phyloP scores from a whole-genome alignment of 2,797 vertebrate genomes.

The Scomberomorus guttatus region DNA sequence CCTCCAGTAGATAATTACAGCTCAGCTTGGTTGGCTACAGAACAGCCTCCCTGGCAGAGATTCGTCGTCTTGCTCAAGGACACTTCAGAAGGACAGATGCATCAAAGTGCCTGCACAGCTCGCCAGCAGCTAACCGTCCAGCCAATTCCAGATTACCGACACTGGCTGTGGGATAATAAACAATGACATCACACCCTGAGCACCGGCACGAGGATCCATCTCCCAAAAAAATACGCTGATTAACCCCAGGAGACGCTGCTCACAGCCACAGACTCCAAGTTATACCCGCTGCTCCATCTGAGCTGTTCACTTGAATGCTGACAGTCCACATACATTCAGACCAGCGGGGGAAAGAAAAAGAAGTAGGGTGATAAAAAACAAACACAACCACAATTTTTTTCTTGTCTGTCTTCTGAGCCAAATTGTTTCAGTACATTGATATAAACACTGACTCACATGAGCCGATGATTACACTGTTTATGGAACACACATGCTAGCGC shows the following conservation, averaged over 20 bases:
- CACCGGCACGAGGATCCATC: slow-evolving; percentile 71
- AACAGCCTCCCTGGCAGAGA: slow-evolving; percentile 38
- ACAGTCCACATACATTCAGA: slow-evolving; percentile 55
- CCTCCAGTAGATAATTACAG: slow-evolving; percentile 34
- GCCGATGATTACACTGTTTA: slow-evolving; percentile 83
- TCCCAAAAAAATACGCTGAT: slow-evolving; percentile 75
- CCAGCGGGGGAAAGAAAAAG: slow-evolving; percentile 5
- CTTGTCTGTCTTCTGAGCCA: slow-evolving; percentile 65
- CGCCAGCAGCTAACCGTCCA: slow-evolving; percentile 62
- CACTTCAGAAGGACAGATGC: slow-evolving; percentile 52
- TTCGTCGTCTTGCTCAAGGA: slow-evolving; percentile 47
- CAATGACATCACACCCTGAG: slow-evolving; percentile 79
- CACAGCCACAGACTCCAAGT: slow-evolving; percentile 46
- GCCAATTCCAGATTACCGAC: slow-evolving; percentile 73
- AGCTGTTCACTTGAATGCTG: slow-evolving; percentile 44
- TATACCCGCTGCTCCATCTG: slow-evolving; percentile 57
- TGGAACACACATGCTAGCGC: slow-evolving; percentile 76
- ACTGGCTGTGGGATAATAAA: slow-evolving; percentile 80
- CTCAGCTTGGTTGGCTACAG: not conserved
- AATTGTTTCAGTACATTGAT: slow-evolving; percentile 76
- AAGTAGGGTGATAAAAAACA: slow-evolving; percentile 67
- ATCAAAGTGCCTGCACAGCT: slow-evolving; percentile 49
- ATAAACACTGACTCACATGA: slow-evolving; percentile 82
- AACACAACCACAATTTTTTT: slow-evolving; percentile 61
- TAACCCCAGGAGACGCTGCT: slow-evolving; percentile 80